Percentiles rank a stretch among this genome's conserved stretches.
Conservation (phyloP, 2,888 invertebrate species). For the Brassicogethes aeneus region DNA sequence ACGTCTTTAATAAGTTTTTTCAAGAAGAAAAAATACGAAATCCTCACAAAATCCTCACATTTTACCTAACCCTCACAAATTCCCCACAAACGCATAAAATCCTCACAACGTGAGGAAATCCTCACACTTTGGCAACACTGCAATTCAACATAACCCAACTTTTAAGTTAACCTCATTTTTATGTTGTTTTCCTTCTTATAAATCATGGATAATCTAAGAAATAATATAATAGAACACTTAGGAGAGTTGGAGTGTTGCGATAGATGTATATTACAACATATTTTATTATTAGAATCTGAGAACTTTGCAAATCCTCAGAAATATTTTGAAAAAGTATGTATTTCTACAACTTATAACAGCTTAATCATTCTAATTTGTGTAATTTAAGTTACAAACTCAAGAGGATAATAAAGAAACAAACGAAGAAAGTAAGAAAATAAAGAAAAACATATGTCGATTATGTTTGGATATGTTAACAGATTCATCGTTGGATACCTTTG, state of each 20-base stretch:
- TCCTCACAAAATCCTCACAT: too few relatives aligned
- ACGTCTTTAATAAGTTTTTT: too few relatives aligned
- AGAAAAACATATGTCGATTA: conserved; percentile 51
- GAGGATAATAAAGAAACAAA: neutral
- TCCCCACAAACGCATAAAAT: too few relatives aligned
- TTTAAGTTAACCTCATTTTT: too few relatives aligned
- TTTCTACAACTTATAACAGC: neutral
- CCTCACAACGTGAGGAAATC: too few relatives aligned
- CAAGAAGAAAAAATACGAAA: too few relatives aligned
- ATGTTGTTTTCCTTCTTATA: too few relatives aligned
- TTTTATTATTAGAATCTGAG: neutral
- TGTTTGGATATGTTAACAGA: conserved; percentile 68
- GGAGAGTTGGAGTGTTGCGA: neutral
- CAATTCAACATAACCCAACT: too few relatives aligned
- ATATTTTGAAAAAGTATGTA: neutral
- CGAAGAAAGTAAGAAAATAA: conserved; percentile 39
- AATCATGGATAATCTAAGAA: too few relatives aligned
- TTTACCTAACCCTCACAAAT: too few relatives aligned
- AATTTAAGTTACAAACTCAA: neutral
- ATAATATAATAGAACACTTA: neutral
- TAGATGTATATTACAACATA: neutral
- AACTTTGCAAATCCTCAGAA: neutral
- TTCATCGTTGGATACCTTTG: conserved; percentile 43
- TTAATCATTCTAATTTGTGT: neutral
- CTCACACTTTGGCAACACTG: too few relatives aligned